A percentile compares a stretch with the other conserved stretches of the same genome.
These are phyloP conservation scores for Leistus spinibarbis DNA, from an alignment of 2,888 invertebrate genomes.

Conservation along the genomic window DNA sequence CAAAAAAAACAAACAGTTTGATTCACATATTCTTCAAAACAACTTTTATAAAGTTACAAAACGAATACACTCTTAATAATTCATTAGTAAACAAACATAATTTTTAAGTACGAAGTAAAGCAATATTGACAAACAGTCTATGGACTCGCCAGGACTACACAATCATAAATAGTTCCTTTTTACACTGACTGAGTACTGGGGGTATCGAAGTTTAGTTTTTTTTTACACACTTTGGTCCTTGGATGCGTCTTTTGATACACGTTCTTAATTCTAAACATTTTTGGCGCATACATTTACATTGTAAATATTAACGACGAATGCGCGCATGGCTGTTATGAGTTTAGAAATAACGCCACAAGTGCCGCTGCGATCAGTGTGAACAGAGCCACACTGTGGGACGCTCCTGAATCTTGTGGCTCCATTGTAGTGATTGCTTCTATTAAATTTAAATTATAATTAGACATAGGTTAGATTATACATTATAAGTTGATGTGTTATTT, in stretches of 20 bases:
- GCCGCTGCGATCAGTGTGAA: conserved; percentile 40
- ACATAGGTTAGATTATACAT: neutral
- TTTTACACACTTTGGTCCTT: neutral
- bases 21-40: neutral
- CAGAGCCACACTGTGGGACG: conserved; percentile 40
- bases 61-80: neutral
- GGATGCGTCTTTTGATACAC: neutral
- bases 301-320: conserved; percentile 14
- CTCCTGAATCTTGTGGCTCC: conserved; percentile 38
- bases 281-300: conserved; percentile 28
- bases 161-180: neutral
- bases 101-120: neutral
- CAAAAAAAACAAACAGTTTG: neutral
- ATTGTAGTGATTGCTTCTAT: conserved; percentile 24
- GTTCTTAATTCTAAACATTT: neutral
- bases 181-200: neutral
- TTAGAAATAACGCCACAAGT: conserved; percentile 41
- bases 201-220: neutral
- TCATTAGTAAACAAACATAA: neutral
- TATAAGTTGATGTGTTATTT: neutral
- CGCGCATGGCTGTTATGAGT: conserved; percentile 41
- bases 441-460: conserved; percentile 13
- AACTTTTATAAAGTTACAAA: neutral
- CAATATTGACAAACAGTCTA: neutral
- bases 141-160: neutral